Base-by-base conservation (phyloP, 2,797 vertebrate genomes). In the Enteromius unitaeniatus region DNA sequence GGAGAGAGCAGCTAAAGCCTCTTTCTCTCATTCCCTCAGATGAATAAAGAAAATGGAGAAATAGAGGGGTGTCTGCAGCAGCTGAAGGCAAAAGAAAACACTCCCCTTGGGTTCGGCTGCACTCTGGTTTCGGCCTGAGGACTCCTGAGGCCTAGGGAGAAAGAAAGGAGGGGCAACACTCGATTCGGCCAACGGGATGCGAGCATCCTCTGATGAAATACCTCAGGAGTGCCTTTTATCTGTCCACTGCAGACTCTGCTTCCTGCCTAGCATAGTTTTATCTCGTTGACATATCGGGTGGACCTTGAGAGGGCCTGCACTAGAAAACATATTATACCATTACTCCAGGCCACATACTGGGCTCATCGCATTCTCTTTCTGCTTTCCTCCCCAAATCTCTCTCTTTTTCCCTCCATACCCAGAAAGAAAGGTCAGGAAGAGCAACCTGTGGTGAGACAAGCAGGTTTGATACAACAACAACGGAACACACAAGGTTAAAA, bases 231-330 rank as follows among this genome's bases (percentile, higher is more conserved):
- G 58, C 17, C 78, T 70, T 86, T 84, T 84, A 85, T 84, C 86
- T 81, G 60, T 65, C 69, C 42, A 78, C 64, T 77, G 81, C 83
- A 82, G 78, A 47, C 65, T 64, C 37, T 21, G 79, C 78, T 86
- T 47, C 62, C 83, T 70, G 76, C 78, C 58, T 79, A 78, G 60
- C 49, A 60, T 83, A n/a, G 47, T 81, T 84, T 83, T 86, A 87
- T 88, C 86, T 76, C 68, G 79, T 85, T 89, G 86, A 84, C 88
- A 83, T 72, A 83, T 86, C 73, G 79, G 85, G 80, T 58, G 75
- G 84, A 89, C 82, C 84, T 67, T 85, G 76, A 89, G 72, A 47
- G 82, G 67, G 79, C 21, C 51, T 72, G 82, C 75, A 68, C 62
- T 73, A 31, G 72, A 86, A 83, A 88, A 75, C 74, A 72, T 84